A percentile compares a stretch with the other conserved stretches of the same genome.
These are phyloP conservation scores for Parasteatoda tepidariorum DNA, from an alignment of 1,140 invertebrate genomes.

Conservation along the genomic window DNA sequence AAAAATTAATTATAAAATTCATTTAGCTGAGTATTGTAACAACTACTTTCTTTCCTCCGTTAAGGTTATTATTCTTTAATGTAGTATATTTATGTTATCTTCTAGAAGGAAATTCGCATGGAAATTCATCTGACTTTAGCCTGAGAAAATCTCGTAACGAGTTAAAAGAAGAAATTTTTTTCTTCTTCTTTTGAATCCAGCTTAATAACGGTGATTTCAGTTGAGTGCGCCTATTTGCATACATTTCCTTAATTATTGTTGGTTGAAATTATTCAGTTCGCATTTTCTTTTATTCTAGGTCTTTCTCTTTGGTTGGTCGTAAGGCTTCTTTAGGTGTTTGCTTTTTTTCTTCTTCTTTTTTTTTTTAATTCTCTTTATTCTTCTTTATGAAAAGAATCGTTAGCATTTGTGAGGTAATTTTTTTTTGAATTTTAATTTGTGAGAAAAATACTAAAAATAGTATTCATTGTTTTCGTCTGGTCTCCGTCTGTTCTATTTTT, in stretches of 20 bases:
- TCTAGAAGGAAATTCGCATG: too few relatives aligned
- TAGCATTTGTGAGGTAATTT: neutral
- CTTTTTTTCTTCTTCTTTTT: neutral
- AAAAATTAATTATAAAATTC: too few relatives aligned
- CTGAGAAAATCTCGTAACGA: too few relatives aligned
- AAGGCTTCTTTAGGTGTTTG: neutral
- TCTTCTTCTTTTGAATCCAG: too few relatives aligned
- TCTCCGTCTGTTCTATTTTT: neutral
- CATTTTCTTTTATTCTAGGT: neutral
- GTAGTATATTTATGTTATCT: too few relatives aligned
- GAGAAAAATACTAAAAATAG: neutral
- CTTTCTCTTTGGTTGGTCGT: neutral
- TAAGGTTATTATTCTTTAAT: too few relatives aligned
- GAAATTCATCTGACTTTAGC: too few relatives aligned
- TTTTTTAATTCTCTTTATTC: neutral
- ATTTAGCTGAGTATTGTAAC: too few relatives aligned
- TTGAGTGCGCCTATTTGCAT: neutral
- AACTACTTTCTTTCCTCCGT: too few relatives aligned
- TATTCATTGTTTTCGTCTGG: neutral
- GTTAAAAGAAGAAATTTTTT: too few relatives aligned
- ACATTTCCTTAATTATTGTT: neutral
- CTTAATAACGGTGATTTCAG: too few relatives aligned
- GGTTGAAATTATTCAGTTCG: neutral
- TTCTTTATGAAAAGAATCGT: neutral
- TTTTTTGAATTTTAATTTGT: neutral